phyloP scores from a whole-genome alignment of 2,797 vertebrate genomes.

The Sciurus carolinensis region DNA sequence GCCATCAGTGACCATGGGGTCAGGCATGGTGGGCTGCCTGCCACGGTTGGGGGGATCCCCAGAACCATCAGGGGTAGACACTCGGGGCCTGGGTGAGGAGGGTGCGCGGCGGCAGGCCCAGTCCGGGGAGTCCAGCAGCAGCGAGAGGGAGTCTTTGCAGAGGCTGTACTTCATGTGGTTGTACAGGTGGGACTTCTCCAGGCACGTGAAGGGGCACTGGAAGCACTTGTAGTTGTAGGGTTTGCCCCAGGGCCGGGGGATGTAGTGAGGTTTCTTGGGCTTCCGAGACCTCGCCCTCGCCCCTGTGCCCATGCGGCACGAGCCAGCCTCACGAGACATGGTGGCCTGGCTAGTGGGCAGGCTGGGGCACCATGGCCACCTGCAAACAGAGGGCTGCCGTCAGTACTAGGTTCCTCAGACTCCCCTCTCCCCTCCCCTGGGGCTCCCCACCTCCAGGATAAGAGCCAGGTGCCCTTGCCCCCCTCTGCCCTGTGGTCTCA shows the following conservation, averaged over 20 bases:
- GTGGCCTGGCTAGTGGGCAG: conserved; percentile 12
- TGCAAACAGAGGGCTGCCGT: conserved; percentile 58
- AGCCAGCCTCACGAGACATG: conserved; percentile 96
- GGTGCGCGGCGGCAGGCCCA: conserved; percentile 92
- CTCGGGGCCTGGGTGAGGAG: neutral
- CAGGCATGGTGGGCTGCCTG: conserved; percentile 84
- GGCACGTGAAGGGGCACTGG: conserved; percentile 99
- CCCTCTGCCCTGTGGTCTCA: neutral
- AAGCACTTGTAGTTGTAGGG: conserved; percentile 99
- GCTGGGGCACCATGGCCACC: conserved; percentile 53
- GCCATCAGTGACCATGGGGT: conserved; percentile 92
- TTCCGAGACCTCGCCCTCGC: conserved; percentile 97
- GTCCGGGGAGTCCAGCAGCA: conserved; percentile 96
- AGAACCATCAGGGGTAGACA: neutral
- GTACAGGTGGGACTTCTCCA: conserved; percentile 99
- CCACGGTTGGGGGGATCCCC: neutral
- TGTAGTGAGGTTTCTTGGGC: conserved; percentile 99
- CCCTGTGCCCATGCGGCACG: conserved; percentile 92
- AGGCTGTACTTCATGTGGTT: conserved; percentile 99
- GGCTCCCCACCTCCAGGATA: neutral
- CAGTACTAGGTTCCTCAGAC: neutral
- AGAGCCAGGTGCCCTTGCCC: neutral
- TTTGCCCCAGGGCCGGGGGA: conserved; percentile 98
- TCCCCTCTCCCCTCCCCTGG: no score
- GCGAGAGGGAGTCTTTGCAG: conserved; percentile 98